Evolutionary conservation across 1,140 invertebrate genomes (phyloP).

Genomic region (Agrilus planipennis): DNA sequence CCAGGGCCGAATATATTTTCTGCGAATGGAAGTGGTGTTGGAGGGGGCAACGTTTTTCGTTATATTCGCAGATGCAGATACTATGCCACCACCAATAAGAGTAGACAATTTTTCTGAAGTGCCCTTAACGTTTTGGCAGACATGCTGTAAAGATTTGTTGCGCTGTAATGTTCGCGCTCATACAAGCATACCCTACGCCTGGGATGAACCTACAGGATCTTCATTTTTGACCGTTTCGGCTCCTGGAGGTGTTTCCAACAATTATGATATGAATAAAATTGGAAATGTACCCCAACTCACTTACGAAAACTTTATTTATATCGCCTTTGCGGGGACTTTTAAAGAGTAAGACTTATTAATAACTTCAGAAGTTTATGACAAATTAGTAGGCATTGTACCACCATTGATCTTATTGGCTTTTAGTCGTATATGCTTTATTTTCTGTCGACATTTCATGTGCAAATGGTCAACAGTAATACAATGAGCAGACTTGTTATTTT

Average conservation of each 20-base stretch:
- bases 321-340: constrained; percentile 70
- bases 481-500: too few species aligned
- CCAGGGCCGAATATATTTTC: constrained; percentile 65
- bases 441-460: too few species aligned
- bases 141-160: constrained; percentile 46
- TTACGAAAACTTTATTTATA: constrained; percentile 96
- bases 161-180: constrained; percentile 62
- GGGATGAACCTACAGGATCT: constrained; percentile 76
- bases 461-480: too few species aligned
- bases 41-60: constrained; percentile 86
- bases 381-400: too few species aligned
- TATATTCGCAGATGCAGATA: constrained; percentile 82
- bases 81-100: constrained; percentile 87
- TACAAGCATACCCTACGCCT: constrained; percentile 74
- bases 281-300: constrained; percentile 57
- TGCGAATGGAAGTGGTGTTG: constrained; percentile 81
- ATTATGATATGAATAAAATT: constrained; percentile 68
- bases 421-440: too few species aligned
- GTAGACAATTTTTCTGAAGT: constrained; percentile 93
- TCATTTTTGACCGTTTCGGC: constrained; percentile 64
- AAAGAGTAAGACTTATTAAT: constrained; percentile 36
- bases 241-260: constrained; percentile 73
- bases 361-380: too few species aligned
- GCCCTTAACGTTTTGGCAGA: constrained; percentile 73
- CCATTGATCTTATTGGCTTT: too few species aligned